These are phyloP conservation scores for Pollicipes pollicipes DNA, from an alignment of 1,140 invertebrate genomes.

Conservation along the genomic window DNA sequence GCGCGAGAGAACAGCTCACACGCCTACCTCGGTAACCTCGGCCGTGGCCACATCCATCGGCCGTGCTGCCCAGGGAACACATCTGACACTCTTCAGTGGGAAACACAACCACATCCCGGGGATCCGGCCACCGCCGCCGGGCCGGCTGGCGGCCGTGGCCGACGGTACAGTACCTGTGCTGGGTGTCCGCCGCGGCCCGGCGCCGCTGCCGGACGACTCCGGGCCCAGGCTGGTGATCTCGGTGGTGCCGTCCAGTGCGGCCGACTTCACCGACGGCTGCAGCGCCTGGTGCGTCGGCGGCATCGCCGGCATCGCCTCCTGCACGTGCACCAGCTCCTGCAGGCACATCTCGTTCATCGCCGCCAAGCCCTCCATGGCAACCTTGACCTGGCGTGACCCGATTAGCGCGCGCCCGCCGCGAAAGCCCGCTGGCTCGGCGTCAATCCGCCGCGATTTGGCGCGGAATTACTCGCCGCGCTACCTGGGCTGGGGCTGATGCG, in stretches of 20 bases:
- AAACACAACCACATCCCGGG: too few relatives aligned
- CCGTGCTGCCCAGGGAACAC: too few relatives aligned
- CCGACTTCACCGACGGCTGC: not conserved
- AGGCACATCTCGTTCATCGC: not conserved
- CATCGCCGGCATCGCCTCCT: not conserved
- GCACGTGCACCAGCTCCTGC: not conserved
- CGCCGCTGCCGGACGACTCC: not conserved
- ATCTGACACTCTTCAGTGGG: too few relatives aligned
- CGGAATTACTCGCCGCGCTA: not conserved
- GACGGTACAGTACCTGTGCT: too few relatives aligned
- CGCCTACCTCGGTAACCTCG: too few relatives aligned
- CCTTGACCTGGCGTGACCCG: not conserved
- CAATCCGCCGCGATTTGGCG: not conserved
- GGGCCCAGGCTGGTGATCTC: not conserved
- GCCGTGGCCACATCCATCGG: too few relatives aligned
- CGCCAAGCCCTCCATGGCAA: not conserved
- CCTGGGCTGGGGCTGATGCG: not conserved
- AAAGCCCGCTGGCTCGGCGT: not conserved
- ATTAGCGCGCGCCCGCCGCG: too few relatives aligned
- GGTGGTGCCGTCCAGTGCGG: not conserved
- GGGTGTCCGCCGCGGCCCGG: too few relatives aligned
- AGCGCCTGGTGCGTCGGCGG: not conserved
- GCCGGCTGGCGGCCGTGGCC: too few relatives aligned
- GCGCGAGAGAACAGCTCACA: too few relatives aligned
- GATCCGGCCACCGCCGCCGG: too few relatives aligned